These are phyloP conservation scores for Halocynthia aurantium DNA, from an alignment of 23 tunicate species.

Conservation along the genomic window DNA sequence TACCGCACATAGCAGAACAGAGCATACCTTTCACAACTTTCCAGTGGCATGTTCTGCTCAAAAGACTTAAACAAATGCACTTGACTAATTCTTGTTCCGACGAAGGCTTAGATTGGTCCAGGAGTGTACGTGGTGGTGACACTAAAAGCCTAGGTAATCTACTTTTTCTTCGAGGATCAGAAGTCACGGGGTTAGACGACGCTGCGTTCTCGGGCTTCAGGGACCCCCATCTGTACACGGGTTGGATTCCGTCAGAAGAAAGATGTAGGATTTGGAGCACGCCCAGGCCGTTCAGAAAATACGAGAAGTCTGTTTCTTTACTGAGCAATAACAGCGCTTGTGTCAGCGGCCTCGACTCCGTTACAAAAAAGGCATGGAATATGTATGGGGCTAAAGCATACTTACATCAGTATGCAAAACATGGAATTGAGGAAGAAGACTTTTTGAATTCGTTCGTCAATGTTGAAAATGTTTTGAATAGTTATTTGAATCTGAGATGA, in stretches of 20 bases:
- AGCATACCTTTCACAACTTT: conserved; percentile 65
- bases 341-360: conserved; percentile 43
- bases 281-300: conserved; percentile 32
- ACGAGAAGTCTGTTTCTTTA: conserved; percentile 60
- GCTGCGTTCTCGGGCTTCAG: conserved; percentile 17
- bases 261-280: conserved; percentile 45
- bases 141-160: conserved; percentile 39
- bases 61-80: conserved; percentile 68
- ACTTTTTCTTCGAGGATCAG: conserved; percentile 52
- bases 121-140: conserved; percentile 3
- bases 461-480: conserved; percentile 58
- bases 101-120: conserved; percentile 75
- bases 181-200: conserved; percentile 5
- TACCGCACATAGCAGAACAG: conserved; percentile 48
- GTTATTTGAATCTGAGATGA: conserved; percentile 1
- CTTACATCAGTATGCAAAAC: conserved; percentile 76
- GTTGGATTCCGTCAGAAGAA: conserved; percentile 31
- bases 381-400: conserved; percentile 70
- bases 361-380: conserved; percentile 73
- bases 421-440: conserved; percentile 76
- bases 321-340: conserved; percentile 73
- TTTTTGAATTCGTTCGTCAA: conserved; percentile 80
- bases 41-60: conserved; percentile 52
- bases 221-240: conserved; percentile 24
- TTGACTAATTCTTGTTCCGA: conserved; percentile 61